Evolutionary conservation across 2,113 vertebrate genomes (phyloP), one percentile per base, ranked within the genome.

Genomic region (Cavia aperea): DNA sequence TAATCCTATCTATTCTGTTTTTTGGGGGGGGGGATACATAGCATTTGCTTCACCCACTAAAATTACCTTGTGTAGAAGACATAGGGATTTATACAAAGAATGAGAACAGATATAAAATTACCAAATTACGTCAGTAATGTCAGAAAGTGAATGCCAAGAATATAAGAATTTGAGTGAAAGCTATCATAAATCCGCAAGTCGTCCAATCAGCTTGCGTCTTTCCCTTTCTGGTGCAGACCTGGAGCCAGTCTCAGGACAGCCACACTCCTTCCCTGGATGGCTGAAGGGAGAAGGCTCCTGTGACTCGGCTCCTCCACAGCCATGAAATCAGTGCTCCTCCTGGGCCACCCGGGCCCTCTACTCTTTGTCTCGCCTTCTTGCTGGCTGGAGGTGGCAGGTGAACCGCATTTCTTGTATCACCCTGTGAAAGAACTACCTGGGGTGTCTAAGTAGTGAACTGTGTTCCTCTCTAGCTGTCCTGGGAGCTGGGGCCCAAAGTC

Each of bases 61-160:
- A 91, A 91, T 36, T 0, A 31, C 81, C 5, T 92, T 90, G 14
- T 68, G 84, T 73, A 88, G 46, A 24, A 91, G 12, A 54, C 49
- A 10, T 4, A 51, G 39, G 14, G 7, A 89, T 87, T 75, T 77
- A 90, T 8, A 54, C n/a, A 78, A 72, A 79, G 21, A 73, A 82
- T 46, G 33, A 62, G 70, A 78, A 70, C 7, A 56, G 26, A 94
- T 73, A 14, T 7, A 56, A 78, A 79, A 39, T 49, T 36, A 73
- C 33, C 43, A 75, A 49, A 81, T 36, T 54, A 39, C 70, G 23
- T 63, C 51, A 51, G 19, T 84, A 56, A 92, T 24, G 36, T 18
- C n/a, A 81, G 11, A 91, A 56, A 78, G 11, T 56, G 9, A 89
- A 93, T 93, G 86, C 90, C 51, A 81, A 75, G 26, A 92, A 77